These are phyloP conservation scores for Cotesia glomerata DNA, from an alignment of 1,140 invertebrate genomes.

Conservation along the genomic window DNA sequence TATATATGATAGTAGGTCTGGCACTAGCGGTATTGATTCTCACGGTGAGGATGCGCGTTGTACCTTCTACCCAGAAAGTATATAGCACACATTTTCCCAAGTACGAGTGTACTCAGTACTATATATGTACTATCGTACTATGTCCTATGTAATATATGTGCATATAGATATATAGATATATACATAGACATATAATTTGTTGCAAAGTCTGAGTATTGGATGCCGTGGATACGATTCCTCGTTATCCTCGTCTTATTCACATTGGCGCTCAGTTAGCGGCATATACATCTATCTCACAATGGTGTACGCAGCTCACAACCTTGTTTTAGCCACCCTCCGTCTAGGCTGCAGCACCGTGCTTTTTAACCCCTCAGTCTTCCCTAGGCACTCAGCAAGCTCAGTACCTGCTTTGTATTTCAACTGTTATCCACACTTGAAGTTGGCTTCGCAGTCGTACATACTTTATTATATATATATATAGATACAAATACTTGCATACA, in stretches of 20 bases:
- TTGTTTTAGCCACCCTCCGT: background rate
- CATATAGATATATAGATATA: too few relatives aligned
- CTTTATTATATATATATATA: slow-evolving; percentile 10
- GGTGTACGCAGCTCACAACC: background rate
- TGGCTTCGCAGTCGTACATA: background rate
- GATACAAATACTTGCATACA: background rate
- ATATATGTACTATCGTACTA: background rate
- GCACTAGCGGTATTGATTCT: slow-evolving; percentile 25
- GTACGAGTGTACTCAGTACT: too few relatives aligned
- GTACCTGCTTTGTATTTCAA: slow-evolving; percentile 45
- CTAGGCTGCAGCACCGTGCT: slow-evolving; percentile 33
- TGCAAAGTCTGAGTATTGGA: background rate
- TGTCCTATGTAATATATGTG: background rate
- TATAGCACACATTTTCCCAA: too few relatives aligned
- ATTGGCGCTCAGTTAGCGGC: background rate
- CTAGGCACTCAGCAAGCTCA: slow-evolving; percentile 56
- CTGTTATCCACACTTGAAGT: slow-evolving; percentile 5
- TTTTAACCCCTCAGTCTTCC: slow-evolving; percentile 55
- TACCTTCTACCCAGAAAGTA: background rate
- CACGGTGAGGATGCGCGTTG: slow-evolving; percentile 25
- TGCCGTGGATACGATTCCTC: background rate
- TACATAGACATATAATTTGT: too few relatives aligned
- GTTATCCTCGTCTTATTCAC: slow-evolving; percentile 20
- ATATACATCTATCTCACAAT: too few relatives aligned
- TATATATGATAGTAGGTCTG: background rate